These are phyloP conservation scores for Prionailurus viverrinus DNA, from an alignment of 2,113 vertebrate genomes.

Conservation along the genomic window DNA sequence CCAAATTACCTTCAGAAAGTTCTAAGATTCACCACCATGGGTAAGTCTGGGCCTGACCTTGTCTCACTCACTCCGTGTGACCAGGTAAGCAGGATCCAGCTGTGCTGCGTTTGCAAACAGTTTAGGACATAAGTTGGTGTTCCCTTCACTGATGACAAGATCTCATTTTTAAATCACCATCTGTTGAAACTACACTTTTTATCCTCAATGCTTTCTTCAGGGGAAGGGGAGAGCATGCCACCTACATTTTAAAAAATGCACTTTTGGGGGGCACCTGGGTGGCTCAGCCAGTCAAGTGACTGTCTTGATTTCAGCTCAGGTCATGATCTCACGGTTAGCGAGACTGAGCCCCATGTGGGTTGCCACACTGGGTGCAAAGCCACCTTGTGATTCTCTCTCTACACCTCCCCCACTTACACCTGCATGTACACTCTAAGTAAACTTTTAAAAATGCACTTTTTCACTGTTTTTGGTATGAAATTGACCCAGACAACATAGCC, in stretches of 20 bases:
- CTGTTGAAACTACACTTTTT: neutral
- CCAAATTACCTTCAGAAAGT: neutral
- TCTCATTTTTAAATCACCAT: conserved; percentile 1
- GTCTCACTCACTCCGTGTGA: neutral
- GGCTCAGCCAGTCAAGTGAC: too few species aligned
- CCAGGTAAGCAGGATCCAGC: neutral
- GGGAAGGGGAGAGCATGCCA: neutral
- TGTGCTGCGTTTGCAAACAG: neutral
- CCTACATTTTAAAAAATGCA: neutral
- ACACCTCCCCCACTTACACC: too few species aligned
- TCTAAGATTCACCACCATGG: neutral
- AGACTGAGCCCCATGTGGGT: too few species aligned
- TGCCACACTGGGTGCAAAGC: too few species aligned
- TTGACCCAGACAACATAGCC: neutral
- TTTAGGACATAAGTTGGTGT: neutral
- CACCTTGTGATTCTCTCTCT: too few species aligned
- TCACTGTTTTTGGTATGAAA: neutral
- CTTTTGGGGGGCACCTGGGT: neutral
- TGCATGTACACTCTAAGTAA: too few species aligned
- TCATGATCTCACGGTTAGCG: too few species aligned
- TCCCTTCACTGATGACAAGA: neutral
- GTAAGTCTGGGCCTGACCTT: neutral
- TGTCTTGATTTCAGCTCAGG: too few species aligned
- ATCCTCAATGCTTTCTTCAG: neutral
- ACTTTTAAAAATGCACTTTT: neutral